Evolutionary conservation across 2,888 invertebrate species (phyloP), one percentile per base, ranked within the genome.

Genomic region (Petrophora chlorosata): DNA sequence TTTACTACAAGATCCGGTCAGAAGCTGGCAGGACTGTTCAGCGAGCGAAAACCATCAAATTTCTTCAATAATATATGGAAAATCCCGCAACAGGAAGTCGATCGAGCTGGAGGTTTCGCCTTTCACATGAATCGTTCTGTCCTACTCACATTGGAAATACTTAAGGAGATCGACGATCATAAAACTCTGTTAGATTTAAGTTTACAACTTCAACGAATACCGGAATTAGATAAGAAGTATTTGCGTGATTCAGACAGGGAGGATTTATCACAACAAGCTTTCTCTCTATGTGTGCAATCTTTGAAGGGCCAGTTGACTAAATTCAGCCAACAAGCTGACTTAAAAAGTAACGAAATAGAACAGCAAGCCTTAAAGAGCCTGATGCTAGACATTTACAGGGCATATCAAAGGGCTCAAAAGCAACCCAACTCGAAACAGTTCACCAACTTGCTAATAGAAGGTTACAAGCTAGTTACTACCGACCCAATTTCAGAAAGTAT

Each of bases 51-150:
- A 79, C 92, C 92, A 41, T 94, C 93, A 12, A 98, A 98, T 79
- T 97, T 98, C 71, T 98, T 98, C 66, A 96, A 97, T 85, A 96
- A 97, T 34, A 95, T 98, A 45, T 98, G 98, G 98, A 92, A 97
- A 61, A 97, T 97, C 74, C 98, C 97, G 0, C 92, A 94, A 1
- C 93, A 93, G 48, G 98, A 99, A 90, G 95, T 98, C 28, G 98
- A 98, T 73, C 92, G 98, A 52, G 94, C 97, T 0, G 98, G 98
- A 2, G 96, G 97, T 57, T 96, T 99, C 74, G 95, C 97, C 0
- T 94, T 96, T 22, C 98, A 98, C 73, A 96, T 98, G 94, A 95
- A 94, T 56, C 93, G 96, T 48, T 96, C 96, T 58, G 94, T 97
- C 1, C 91, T 94, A 13, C 92, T 98, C 19, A 91, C 97, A 3